Base-by-base conservation (phyloP, 2,888 invertebrate species). In the Caenorhabditis sp. region DNA sequence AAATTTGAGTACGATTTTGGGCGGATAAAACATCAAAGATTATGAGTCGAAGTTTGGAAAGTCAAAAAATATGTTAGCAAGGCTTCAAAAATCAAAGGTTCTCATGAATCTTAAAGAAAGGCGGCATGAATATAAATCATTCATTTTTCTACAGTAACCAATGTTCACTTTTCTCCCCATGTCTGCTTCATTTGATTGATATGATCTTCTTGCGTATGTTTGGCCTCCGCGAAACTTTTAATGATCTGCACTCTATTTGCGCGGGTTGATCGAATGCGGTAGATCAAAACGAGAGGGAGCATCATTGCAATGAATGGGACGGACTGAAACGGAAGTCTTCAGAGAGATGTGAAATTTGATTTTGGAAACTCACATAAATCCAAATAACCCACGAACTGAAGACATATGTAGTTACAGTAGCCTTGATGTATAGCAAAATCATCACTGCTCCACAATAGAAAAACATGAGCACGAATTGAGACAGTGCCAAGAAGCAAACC, bases 291-390 rank as follows among this genome's bases (percentile, higher is more conserved):
- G 0, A 68, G 14, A 0, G 68, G 68, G 14, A 68, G 22, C 24
- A 38, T 28, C 68, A 68, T 68, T 22, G 68, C 68, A 35, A 68
- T 68, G 24, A 68, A 54, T 35, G 68, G 68, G 31, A 68, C 49
- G 2, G 54, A 49, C 68, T 68, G 68, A 66, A 66, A 49, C 26
- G 28, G 31, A 54, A n/a, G n/a, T n/a, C n/a, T n/a, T n/a, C n/a
- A n/a, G n/a, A n/a, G 5, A 16, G 47, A 10, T 47, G 4, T n/a
- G 49, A 49, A 49, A 49, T 7, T 22, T 22, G 4, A 44, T 14
- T 14, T 54, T 26, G 24, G 26, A 56, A 61, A 63, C 63, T 63
- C 26, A 63, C 63, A 54, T 54, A 54, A 54, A 54, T 14, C 31
- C 28, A 58, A 12, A 41, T 19, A 61, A 61, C 26, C 63, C 63